Conservation (phyloP, 2,797 vertebrate species). For the Lepidocolaptes lacrymiger region DNA sequence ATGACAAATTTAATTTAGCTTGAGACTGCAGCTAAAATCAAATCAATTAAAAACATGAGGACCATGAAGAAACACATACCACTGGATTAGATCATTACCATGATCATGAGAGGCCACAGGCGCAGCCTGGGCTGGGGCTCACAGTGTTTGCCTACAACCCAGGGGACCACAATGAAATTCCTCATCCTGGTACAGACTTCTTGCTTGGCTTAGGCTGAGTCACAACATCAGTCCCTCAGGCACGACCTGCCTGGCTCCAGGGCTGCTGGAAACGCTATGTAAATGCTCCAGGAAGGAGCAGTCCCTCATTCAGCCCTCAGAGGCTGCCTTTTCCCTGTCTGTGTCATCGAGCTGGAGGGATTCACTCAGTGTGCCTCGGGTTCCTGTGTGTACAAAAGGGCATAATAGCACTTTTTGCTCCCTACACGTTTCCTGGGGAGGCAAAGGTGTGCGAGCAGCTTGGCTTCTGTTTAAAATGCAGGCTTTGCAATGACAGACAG, state of each 20-base stretch:
- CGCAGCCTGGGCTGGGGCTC: background rate
- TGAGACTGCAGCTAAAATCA: background rate
- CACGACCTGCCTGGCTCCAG: background rate
- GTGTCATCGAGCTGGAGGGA: background rate
- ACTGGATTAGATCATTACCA: background rate
- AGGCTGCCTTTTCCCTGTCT: background rate
- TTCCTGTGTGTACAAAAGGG: background rate
- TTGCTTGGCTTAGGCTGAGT: background rate
- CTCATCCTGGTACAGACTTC: background rate
- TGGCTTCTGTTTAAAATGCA: background rate
- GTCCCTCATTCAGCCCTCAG: background rate
- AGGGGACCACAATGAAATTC: background rate
- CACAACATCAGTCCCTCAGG: background rate
- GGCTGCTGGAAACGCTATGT: background rate
- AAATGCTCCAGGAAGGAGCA: background rate
- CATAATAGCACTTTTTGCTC: background rate
- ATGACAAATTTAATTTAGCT: background rate
- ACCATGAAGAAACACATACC: background rate
- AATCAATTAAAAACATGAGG: background rate
- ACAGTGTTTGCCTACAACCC: background rate
- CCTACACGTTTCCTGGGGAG: background rate
- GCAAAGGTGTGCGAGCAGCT: accelerated
- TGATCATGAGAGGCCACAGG: background rate
- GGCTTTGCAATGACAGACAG: background rate
- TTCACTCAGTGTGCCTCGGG: accelerated